Evolutionary conservation across 2,113 vertebrate genomes (phyloP).

Genomic region (Cynoglossus semilaevis): DNA sequence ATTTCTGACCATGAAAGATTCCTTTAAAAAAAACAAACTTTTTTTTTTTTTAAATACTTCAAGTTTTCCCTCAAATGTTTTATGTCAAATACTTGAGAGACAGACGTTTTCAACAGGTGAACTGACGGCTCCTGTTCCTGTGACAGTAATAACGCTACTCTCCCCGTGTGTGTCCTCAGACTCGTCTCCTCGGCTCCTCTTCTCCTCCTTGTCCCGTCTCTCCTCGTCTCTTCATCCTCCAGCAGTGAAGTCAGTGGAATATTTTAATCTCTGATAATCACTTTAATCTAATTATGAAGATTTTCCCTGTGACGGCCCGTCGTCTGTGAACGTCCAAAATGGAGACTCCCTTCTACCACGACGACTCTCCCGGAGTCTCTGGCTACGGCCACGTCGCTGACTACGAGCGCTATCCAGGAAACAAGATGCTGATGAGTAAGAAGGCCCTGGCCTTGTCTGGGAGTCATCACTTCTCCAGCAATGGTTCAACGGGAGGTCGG

Average conservation of each 20-base stretch:
- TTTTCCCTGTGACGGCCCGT: constrained; percentile 32
- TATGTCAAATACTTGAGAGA: too few relatives aligned
- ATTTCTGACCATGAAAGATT: too few relatives aligned
- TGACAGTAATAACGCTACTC: not conserved
- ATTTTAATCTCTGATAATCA: constrained; percentile 51
- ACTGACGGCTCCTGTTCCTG: too few relatives aligned
- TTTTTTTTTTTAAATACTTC: too few relatives aligned
- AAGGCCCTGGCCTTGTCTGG: constrained; percentile 61
- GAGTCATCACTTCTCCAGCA: constrained; percentile 48
- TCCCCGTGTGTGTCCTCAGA: not conserved
- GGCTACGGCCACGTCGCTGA: constrained; percentile 66
- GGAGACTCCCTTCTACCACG: constrained; percentile 80
- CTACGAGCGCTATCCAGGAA: constrained; percentile 68
- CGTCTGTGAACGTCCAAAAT: constrained; percentile 67
- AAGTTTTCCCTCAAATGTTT: too few relatives aligned
- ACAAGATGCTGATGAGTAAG: constrained; percentile 75
- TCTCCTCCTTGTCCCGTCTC: not conserved
- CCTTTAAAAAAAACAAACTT: too few relatives aligned
- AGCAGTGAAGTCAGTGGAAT: constrained; percentile 42
- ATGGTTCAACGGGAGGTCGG: constrained; percentile 24
- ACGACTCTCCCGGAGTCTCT: constrained; percentile 59
- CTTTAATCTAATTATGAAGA: constrained; percentile 76
- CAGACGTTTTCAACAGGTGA: too few relatives aligned
- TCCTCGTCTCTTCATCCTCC: constrained; percentile 35
- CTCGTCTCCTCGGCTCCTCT: not conserved